Percentiles rank a stretch among this genome's conserved stretches.
Conservation (phyloP, 2,113 vertebrate genomes). For the Prinia subflava region DNA sequence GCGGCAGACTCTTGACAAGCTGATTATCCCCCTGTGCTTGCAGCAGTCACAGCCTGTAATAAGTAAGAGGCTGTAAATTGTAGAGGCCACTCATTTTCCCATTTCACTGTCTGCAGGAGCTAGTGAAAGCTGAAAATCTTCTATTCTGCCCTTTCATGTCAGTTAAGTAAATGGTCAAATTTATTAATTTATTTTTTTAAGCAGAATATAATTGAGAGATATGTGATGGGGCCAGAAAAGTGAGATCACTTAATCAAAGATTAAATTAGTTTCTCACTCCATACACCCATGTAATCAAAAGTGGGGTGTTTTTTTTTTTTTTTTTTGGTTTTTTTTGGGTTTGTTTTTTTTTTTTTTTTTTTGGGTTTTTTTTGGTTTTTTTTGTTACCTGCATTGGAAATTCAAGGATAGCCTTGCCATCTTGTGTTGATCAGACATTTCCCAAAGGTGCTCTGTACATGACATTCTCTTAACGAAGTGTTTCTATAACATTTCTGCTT, state of each 20-base stretch:
- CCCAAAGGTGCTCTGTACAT: not conserved
- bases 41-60: slow-evolving; percentile 65
- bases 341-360: not conserved
- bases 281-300: slow-evolving; percentile 43
- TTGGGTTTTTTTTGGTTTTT: not conserved
- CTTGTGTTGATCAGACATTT: not conserved
- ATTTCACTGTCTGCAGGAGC: slow-evolving; percentile 64
- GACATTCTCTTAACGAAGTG: not conserved
- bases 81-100: slow-evolving; percentile 63
- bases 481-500: slow-evolving; percentile 19
- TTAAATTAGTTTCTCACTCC: slow-evolving; percentile 53
- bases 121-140: slow-evolving; percentile 53
- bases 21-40: slow-evolving; percentile 69
- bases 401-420: not conserved
- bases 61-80: slow-evolving; percentile 64
- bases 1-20: slow-evolving; percentile 59
- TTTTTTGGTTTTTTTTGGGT: not conserved
- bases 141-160: slow-evolving; percentile 60
- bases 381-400: slow-evolving; percentile 15
- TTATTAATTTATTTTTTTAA: slow-evolving; percentile 21
- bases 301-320: not conserved
- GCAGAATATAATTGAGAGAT: slow-evolving; percentile 59
- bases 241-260: slow-evolving; percentile 48
- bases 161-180: slow-evolving; percentile 64
- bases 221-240: slow-evolving; percentile 48